Evolutionary conservation across 2,888 invertebrate genomes (phyloP), one percentile per base, ranked within the genome.

Genomic region (Xestia ashworthii): DNA sequence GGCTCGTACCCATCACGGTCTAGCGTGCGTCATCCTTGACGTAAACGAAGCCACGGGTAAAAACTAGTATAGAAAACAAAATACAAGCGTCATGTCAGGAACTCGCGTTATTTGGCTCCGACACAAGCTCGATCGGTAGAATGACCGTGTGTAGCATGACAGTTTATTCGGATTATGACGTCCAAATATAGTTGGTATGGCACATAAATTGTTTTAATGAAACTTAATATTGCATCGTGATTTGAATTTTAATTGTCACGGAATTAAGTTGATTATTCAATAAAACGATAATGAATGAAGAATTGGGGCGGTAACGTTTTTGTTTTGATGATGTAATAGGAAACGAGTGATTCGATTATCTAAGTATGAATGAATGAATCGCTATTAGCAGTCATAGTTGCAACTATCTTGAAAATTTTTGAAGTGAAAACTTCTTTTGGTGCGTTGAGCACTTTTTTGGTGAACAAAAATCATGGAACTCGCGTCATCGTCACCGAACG

Each of bases 81-180:
- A 76, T 65, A 80, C 22, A n/a, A 64, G 14, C 55, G 67, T 76
- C 83, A 88, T 74, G 70, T 74, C 76, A 79, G 74, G 72, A 55
- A 8, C 44, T 44, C 71, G 62, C 71, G 62, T 5, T 41, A 75
- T 75, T 86, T 88, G 82, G 85, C 85, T 76, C 67, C 50, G 32
- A 55, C 41, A 77, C 83, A 88, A 86, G 82, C 75, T 84, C 70
- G 41, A 58, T 81, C 11, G 38, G 44, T 48, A 25, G 19, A 38
- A 46, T 81, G 80, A 78, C 87, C 67, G 87, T 86, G 79, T 84
- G 90, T 88, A 88, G 83, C 80, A 50, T 3, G n/a, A 74, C n/a
- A 72, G 38, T 76, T 73, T 68, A 55, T 70, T 65, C 8, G 66
- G 74, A 83, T 84, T 84, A 83, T 78, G 82, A 73, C 76, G n/a